Evolutionary conservation across 92 coral and sea anemone genomes (phyloP).

Genomic region (Metridium senile): DNA sequence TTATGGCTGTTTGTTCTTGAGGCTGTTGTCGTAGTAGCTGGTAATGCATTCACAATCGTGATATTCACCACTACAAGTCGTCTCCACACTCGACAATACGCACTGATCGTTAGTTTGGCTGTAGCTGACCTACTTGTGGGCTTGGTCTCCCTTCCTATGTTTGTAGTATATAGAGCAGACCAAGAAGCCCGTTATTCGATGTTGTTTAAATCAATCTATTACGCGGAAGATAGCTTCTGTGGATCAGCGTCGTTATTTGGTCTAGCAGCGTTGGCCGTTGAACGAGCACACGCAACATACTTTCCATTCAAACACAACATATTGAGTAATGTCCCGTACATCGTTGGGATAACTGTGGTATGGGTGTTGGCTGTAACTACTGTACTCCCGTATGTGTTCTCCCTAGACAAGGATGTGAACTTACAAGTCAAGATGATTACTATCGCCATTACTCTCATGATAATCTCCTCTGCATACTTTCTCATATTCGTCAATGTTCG

Average conservation of each 20-base stretch:
- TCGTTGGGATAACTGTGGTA: constrained; percentile 3
- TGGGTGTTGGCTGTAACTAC: neutral
- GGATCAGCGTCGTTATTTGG: constrained; percentile 15
- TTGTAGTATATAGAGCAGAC: neutral
- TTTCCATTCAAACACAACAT: constrained; percentile 32
- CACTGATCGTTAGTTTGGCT: constrained; percentile 35
- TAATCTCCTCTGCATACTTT: neutral
- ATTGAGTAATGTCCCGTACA: neutral
- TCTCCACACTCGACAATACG: constrained; percentile 20
- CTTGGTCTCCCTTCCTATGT: constrained; percentile 9
- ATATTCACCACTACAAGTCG: constrained; percentile 2
- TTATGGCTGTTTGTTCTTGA: constrained; percentile 4
- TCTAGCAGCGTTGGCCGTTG: constrained; percentile 24
- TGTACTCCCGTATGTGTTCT: neutral
- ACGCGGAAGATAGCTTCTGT: neutral
- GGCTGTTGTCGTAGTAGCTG: neutral
- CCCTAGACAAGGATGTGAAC: neutral
- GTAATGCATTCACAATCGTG: neutral
- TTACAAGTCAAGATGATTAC: neutral
- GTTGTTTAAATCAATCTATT: neutral
- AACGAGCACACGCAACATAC: constrained; percentile 27
- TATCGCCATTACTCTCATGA: neutral
- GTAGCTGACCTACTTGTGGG: constrained; percentile 52
- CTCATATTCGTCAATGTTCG: neutral
- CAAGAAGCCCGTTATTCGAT: neutral